Base-by-base conservation (phyloP, 2,113 vertebrate species). In the Megatriorchis doriae region DNA sequence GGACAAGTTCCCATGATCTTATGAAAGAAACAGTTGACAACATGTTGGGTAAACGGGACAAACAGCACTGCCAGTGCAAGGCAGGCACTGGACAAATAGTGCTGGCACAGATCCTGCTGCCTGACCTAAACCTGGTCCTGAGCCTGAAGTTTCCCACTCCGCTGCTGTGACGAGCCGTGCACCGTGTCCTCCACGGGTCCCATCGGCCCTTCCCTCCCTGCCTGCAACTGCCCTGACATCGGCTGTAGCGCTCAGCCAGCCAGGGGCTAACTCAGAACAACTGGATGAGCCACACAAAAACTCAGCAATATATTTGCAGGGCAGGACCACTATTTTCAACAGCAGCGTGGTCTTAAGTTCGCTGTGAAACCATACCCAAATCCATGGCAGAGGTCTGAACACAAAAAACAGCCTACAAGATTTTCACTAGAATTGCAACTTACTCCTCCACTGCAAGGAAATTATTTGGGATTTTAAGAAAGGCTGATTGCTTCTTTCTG, bases 131-230 rank as follows among this genome's bases (percentile, higher is more conserved):
- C 38, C 56, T 75, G 48, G 73, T 79, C 56, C n/a, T 31, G 42
- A 88, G 34, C 40, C 29, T 61, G 43, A 83, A 43, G 43, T 43
- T 82, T 88, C 58, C 56, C 40, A 25, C 26, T 50, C 29, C 13
- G 61, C 19, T 6, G 9, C 34, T 0, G 0, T 6, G 70, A 55
- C 14, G 16, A 90, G 23, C 26, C 0, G 0, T 9, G 26, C 32
- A 26, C 18, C 23, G 23, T 47, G 38, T 34, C 23, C 40, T 79
- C 52, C 62, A 80, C 0, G 0, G 50, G 14, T 40, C 27, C 34
- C 27, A 27, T 4, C 0, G 0, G 22, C 43, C 70, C 74, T 61
- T 79, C 58, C 66, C 13, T 74, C 42, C 29, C 62, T n/a, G 19
- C 22, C 73, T 67, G 58, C 23, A 62, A 26, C 56, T 75, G 31